These are phyloP conservation scores for Eremobia ochroleuca DNA, from an alignment of 2,888 invertebrate genomes.

Conservation along the genomic window DNA sequence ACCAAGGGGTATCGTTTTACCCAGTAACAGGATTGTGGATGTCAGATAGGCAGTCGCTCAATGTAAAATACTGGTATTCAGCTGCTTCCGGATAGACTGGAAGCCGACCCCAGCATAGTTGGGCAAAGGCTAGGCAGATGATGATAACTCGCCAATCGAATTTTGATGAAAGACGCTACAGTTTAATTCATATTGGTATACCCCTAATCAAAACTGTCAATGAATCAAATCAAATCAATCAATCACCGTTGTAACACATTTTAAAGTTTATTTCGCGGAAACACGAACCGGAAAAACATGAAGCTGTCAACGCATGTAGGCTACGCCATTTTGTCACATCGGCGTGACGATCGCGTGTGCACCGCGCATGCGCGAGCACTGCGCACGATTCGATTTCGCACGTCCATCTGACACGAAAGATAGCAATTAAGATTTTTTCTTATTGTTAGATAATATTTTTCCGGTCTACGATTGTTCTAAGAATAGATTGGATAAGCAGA, in stretches of 20 bases:
- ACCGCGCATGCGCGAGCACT: conserved; percentile 43
- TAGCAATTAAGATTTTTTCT: conserved; percentile 68
- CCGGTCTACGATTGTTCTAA: conserved; percentile 57
- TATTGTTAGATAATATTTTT: conserved; percentile 68
- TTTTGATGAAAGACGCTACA: neutral
- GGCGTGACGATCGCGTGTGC: conserved; percentile 63
- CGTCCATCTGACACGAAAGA: conserved; percentile 66
- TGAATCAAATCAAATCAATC: neutral
- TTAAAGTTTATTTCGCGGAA: conserved; percentile 38
- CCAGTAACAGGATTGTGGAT: no score
- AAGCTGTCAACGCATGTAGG: conserved; percentile 61
- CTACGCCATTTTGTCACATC: conserved; percentile 63
- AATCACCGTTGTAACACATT: conserved; percentile 28
- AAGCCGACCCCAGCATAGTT: no score
- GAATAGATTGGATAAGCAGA: conserved; percentile 55
- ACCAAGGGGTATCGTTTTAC: no score
- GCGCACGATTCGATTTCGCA: conserved; percentile 66
- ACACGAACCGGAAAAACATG: conserved; percentile 57
- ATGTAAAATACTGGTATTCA: no score
- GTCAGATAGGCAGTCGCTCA: no score
- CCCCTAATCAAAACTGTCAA: neutral
- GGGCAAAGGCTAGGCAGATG: no score
- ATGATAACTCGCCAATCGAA: neutral
- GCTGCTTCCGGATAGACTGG: no score
- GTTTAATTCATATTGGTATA: no score